These are phyloP conservation scores for Ceyx margarethae DNA, from an alignment of 2,113 vertebrate genomes.

Conservation along the genomic window DNA sequence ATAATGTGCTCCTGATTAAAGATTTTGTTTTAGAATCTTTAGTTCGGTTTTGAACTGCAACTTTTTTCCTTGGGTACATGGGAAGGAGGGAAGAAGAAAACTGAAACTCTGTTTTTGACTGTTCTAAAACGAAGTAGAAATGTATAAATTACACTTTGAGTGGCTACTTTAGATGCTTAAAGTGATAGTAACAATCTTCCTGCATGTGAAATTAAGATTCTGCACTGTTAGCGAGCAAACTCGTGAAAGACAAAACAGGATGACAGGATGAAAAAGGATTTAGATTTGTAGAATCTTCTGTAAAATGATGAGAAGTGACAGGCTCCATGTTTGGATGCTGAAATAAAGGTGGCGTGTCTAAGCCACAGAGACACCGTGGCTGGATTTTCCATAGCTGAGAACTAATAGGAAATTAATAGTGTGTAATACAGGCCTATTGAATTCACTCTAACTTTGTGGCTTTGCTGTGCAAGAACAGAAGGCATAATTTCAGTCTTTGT, in stretches of 20 bases:
- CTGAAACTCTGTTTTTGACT: not conserved
- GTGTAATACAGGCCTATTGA: slow-evolving; percentile 74
- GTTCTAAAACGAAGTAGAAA: slow-evolving; percentile 42
- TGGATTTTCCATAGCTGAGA: slow-evolving; percentile 68
- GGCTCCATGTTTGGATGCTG: slow-evolving; percentile 71
- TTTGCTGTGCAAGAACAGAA: slow-evolving; percentile 77
- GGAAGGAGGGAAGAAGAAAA: not conserved
- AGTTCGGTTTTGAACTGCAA: not conserved
- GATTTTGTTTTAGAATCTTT: slow-evolving; percentile 1
- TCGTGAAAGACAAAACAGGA: slow-evolving; percentile 79
- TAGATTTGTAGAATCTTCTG: slow-evolving; percentile 77
- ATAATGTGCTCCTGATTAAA: slow-evolving; percentile 49
- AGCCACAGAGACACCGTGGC: slow-evolving; percentile 65
- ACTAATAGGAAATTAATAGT: slow-evolving; percentile 81
- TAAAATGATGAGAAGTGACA: slow-evolving; percentile 79
- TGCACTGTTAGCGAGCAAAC: slow-evolving; percentile 71
- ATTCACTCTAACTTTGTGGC: slow-evolving; percentile 51
- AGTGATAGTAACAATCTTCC: slow-evolving; percentile 73
- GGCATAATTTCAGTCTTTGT: slow-evolving; percentile 78
- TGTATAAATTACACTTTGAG: slow-evolving; percentile 46
- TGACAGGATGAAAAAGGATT: slow-evolving; percentile 78
- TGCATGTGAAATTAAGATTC: slow-evolving; percentile 77
- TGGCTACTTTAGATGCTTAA: slow-evolving; percentile 63
- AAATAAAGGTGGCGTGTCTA: slow-evolving; percentile 72
- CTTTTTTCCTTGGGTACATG: not conserved